Evolutionary conservation across 2,888 invertebrate genomes (phyloP).

Genomic region (Lycaena phlaeas): DNA sequence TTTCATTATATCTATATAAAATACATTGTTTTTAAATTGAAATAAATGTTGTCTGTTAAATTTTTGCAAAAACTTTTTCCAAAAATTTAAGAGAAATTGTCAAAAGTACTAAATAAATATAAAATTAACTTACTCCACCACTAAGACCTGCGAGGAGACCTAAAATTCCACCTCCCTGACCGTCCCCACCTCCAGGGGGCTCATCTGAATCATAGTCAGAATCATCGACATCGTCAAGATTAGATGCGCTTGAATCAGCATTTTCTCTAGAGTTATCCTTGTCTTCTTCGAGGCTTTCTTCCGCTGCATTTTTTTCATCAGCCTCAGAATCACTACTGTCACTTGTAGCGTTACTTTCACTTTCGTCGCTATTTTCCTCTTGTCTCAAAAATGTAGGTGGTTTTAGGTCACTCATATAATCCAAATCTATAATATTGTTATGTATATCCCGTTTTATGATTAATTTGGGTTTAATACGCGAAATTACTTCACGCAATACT

Average conservation of each 20-base stretch:
- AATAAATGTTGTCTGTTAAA: too few species aligned
- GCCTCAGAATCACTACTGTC: constrained; percentile 22
- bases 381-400: constrained; percentile 38
- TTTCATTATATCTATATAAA: too few species aligned
- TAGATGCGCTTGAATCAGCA: constrained; percentile 27
- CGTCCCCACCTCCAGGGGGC: constrained; percentile 51
- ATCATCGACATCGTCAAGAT: constrained; percentile 17
- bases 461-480: constrained; percentile 15
- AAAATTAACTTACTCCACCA: constrained; percentile 47
- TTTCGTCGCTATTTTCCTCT: constrained; percentile 26
- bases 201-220: constrained; percentile 50
- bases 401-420: constrained; percentile 29
- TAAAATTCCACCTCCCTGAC: constrained; percentile 58
- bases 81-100: too few species aligned
- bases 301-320: constrained; percentile 28
- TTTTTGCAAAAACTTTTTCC: too few species aligned
- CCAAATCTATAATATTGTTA: constrained; percentile 41
- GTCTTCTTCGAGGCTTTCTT: constrained; percentile 31
- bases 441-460: constrained; percentile 31
- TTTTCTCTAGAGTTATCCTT: constrained; percentile 31
- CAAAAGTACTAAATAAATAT: too few species aligned
- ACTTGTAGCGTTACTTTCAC: constrained; percentile 19
- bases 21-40: too few species aligned
- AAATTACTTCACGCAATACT: constrained; percentile 19
- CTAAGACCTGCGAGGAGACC: constrained; percentile 58